Percentiles rank a stretch among this genome's conserved stretches.
Conservation (phyloP, 2,888 invertebrate genomes). For the Argyra leucocephala region DNA sequence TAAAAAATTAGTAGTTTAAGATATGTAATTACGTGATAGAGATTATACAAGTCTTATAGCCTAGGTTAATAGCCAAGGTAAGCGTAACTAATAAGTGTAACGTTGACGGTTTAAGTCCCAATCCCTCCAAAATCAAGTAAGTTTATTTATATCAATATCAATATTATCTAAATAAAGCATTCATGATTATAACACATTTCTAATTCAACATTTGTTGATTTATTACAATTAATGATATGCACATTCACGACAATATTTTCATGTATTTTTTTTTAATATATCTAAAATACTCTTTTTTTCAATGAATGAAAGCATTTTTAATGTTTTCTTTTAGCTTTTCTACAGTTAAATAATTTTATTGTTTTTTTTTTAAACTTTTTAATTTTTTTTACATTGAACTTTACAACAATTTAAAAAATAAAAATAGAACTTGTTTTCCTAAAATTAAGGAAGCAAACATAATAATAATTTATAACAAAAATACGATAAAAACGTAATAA, state of each 20-base stretch:
- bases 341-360: not conserved
- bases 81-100: too few species aligned
- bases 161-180: too few species aligned
- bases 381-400: not conserved
- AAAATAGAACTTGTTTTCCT: not conserved
- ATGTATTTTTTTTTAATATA: not conserved
- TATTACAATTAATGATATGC: not conserved
- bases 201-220: too few species aligned
- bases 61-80: too few species aligned
- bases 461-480: constrained; percentile 2
- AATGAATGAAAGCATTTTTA: not conserved
- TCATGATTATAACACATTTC: too few species aligned
- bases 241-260: not conserved
- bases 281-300: not conserved
- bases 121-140: too few species aligned
- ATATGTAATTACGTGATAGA: too few species aligned
- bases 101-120: too few species aligned
- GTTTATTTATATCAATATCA: too few species aligned
- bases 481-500: not conserved
- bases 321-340: not conserved
- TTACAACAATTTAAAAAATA: not conserved
- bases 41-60: too few species aligned
- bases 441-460: not conserved
- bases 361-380: too few species aligned
- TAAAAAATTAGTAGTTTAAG: too few species aligned